phyloP scores from a whole-genome alignment of 2,888 invertebrate genomes.

The Oasisia sp. region DNA sequence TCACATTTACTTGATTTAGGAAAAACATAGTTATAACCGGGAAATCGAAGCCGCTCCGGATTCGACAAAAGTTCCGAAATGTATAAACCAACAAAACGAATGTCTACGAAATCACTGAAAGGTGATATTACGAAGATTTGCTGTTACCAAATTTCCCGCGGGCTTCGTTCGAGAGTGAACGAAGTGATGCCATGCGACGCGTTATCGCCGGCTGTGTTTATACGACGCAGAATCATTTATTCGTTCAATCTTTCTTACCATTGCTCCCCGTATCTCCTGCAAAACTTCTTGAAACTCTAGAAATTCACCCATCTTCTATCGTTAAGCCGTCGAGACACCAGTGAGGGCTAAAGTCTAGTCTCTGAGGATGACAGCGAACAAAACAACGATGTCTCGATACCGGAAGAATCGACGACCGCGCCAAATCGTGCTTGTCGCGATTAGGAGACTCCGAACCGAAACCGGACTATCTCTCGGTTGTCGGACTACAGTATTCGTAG shows the following conservation, averaged over 20 bases:
- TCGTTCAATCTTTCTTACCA: slow-evolving; percentile 71
- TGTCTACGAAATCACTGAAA: not conserved
- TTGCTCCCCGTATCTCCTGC: slow-evolving; percentile 66
- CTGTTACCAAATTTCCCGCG: not conserved
- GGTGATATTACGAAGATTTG: not conserved
- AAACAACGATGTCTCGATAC: not conserved
- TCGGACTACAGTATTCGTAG: not conserved
- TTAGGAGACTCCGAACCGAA: not conserved
- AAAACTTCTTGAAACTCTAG: slow-evolving; percentile 81
- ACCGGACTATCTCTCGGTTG: not conserved
- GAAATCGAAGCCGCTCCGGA: not conserved
- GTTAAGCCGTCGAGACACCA: not conserved
- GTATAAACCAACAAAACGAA: not conserved
- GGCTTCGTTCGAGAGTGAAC: slow-evolving; percentile 13
- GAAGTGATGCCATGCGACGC: slow-evolving; percentile 13
- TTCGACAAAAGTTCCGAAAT: not conserved
- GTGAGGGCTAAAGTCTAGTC: not conserved
- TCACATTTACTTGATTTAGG: no score
- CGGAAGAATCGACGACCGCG: not conserved
- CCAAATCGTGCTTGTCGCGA: not conserved
- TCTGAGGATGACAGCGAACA: not conserved
- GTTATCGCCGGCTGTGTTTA: not conserved
- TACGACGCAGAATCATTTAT: not conserved
- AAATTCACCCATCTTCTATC: slow-evolving; percentile 72
- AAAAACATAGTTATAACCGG: no score